These are phyloP conservation scores for Scaptodrosophila lebanonensis DNA, from an alignment of 1,140 invertebrate species.

Conservation along the genomic window DNA sequence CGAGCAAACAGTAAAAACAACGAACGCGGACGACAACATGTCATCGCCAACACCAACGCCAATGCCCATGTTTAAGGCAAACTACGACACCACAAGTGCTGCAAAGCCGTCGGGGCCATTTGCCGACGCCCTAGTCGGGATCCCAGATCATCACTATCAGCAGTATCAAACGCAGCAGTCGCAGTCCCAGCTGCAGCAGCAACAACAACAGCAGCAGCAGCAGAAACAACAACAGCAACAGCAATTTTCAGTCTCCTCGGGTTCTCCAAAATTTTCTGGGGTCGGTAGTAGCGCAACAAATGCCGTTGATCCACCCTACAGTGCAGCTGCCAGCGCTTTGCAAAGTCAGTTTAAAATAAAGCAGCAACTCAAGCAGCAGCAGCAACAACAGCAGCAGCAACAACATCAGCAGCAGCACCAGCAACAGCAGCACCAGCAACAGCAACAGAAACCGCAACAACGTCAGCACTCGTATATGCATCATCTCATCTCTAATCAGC, in stretches of 20 bases:
- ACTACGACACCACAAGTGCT: background rate
- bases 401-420: conserved; percentile 3
- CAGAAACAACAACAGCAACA: conserved; percentile 15
- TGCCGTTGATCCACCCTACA: conserved; percentile 25
- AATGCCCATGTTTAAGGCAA: no score
- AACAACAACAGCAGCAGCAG: background rate
- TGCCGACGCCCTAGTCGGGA: background rate
- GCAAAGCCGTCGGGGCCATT: background rate
- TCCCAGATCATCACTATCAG: conserved; percentile 1
- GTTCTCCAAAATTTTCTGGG: no score
- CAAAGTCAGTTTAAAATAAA: conserved; percentile 56
- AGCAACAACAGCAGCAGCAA: conserved; percentile 11
- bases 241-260: no score
- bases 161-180: background rate
- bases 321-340: conserved; percentile 29
- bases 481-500: background rate
- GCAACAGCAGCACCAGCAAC: conserved; percentile 10
- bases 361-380: conserved; percentile 42
- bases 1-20: no score
- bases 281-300: no score
- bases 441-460: background rate
- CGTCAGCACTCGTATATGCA: background rate
- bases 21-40: no score
- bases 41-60: background rate
- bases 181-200: background rate